Evolutionary conservation across 2,113 vertebrate genomes (phyloP), one percentile per base, ranked within the genome.

Genomic region (Engraulis encrasicolus): DNA sequence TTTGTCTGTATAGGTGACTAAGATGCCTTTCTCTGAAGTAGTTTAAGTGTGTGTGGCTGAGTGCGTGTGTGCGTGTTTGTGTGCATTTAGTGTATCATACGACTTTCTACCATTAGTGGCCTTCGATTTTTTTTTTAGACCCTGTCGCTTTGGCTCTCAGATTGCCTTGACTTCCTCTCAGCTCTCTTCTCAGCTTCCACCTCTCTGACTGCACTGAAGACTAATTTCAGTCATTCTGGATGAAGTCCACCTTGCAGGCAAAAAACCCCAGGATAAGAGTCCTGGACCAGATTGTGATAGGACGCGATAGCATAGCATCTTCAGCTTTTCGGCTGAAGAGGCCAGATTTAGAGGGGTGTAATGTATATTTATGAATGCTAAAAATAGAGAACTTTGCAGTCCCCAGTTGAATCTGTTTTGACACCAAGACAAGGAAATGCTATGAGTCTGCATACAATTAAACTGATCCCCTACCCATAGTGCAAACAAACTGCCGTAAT

Each of bases 151-250:
- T 34, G 66, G 66, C 66, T 74, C 66, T 74, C 66, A 34, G 31
- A 74, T 17, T 74, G 66, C 66, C 66, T 74, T 74, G 66, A 74
- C 66, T 74, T 74, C 31, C 66, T 74, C 66, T 74, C 66, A 74
- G 23, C 66, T 74, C 27, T 74, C 66, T 27, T 74, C 66, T 74
- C 66, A 74, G 66, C 66, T 74, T 74, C 66, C 66, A 74, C 31
- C 66, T 74, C 66, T 74, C 31, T 31, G 66, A 74, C 66, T 74
- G 66, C 66, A 74, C 66, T 15, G 27, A 74, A 34, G 66, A 74
- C 66, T 74, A 34, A 74, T 74, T 74, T 74, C 66, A 74, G 66
- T 74, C 66, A 74, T 74, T 74, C 31, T 34, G 66, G 66, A 74
- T 74, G 27, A 74, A 34, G 66, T 74, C 66, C 66, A 74, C 31